These are phyloP conservation scores for Pseudochirops corinnae DNA, from an alignment of 2,797 vertebrate genomes.

Conservation along the genomic window DNA sequence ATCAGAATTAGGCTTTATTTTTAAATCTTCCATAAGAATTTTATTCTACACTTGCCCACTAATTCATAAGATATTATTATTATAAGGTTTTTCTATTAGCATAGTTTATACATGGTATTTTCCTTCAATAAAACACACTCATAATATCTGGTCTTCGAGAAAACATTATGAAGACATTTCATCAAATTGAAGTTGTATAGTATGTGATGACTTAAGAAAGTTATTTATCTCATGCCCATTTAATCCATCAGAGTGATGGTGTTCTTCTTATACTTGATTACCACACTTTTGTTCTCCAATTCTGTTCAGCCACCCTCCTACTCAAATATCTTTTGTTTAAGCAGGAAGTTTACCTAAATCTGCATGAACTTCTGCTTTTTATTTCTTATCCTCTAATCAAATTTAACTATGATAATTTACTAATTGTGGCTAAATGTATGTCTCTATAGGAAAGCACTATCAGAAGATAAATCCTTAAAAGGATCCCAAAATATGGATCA, in stretches of 20 bases:
- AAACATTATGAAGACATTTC: slow-evolving; percentile 44
- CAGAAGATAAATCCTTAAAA: slow-evolving; percentile 43
- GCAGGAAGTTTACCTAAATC: slow-evolving; percentile 45
- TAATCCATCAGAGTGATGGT: slow-evolving; percentile 38
- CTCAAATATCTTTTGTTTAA: slow-evolving; percentile 40
- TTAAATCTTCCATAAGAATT: slow-evolving; percentile 53
- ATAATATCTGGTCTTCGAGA: slow-evolving; percentile 48
- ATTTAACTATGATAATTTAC: neutral
- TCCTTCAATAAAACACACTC: slow-evolving; percentile 36
- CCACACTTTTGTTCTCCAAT: slow-evolving; percentile 8
- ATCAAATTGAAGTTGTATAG: slow-evolving; percentile 31
- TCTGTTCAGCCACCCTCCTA: neutral
- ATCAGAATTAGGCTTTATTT: slow-evolving; percentile 50
- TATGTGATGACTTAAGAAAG: slow-evolving; percentile 37
- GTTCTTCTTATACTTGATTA: slow-evolving; percentile 49
- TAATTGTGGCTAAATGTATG: slow-evolving; percentile 42
- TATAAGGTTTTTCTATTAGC: slow-evolving; percentile 32
- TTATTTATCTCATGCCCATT: slow-evolving; percentile 5
- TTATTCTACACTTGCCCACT: slow-evolving; percentile 35
- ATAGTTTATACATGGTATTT: slow-evolving; percentile 47
- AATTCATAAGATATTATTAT: slow-evolving; percentile 25
- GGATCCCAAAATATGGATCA: neutral
- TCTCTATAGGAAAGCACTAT: slow-evolving; percentile 35
- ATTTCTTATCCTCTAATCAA: neutral
- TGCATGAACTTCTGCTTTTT: slow-evolving; percentile 46